Base-by-base conservation (phyloP, 2,113 vertebrate genomes). In the Rafetus swinhoei region DNA sequence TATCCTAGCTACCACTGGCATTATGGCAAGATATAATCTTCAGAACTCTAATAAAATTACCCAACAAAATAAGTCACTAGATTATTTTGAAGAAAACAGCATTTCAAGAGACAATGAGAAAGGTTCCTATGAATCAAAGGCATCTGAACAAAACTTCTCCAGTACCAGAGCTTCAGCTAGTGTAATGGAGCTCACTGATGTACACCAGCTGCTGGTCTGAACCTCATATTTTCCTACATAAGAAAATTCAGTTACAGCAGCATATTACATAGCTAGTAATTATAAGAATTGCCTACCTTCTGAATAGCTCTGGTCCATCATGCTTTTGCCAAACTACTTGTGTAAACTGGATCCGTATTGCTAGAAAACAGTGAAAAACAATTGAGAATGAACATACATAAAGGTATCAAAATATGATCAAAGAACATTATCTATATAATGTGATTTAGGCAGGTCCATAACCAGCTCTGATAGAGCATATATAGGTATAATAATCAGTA, bases 271-370 rank as follows among this genome's bases (percentile, higher is more conserved):
- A 86, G 29, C 29, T 14, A 84, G 56, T 69, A 84, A 5, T 35
- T 90, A 87, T 54, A 93, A 79, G 50, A 9, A 76, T 25, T 9
- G 91, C 96, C 88, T 97, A 97, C 97, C 97, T 97, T 97, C 82
- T 97, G 91, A 93, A 97, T 95, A 59, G 93, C 96, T 60, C 88
- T 93, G 82, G 91, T 94, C 97, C 97, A 98, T 93, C 96, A 95
- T 74, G 96, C 94, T 97, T 93, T 97, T 84, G 93, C 90, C 83
- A 96, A 93, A 79, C 81, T 92, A 55, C 74, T 84, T 95, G 65
- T 81, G 90, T 86, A 88, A 85, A 21, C 25, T 52, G 62, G 53
- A 69, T 90, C 87, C 88, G 79, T 79, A 81, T 79, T 92, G 81
- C 81, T 94, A 32, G 93, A 88, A 77, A 8, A 91, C 5, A 96